phyloP scores from a whole-genome alignment of 1,140 invertebrate species.

The Drosophila carrolli region DNA sequence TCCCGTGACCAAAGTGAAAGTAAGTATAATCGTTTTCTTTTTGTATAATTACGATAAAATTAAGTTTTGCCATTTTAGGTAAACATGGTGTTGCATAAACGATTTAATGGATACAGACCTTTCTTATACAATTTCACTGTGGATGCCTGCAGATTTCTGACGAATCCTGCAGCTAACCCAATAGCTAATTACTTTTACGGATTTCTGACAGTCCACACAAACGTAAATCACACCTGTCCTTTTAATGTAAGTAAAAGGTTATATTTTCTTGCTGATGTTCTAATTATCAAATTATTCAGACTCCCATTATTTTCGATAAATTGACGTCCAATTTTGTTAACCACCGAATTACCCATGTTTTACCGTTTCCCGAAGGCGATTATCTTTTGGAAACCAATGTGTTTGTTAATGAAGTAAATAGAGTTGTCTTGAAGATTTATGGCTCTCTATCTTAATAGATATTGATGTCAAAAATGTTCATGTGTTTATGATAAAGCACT shows the following conservation, averaged over 20 bases:
- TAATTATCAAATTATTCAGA: background rate
- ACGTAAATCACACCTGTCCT: constrained; percentile 19
- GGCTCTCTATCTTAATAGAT: constrained; percentile 4
- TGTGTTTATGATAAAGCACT: no score
- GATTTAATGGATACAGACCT: constrained; percentile 16
- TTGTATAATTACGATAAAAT: background rate
- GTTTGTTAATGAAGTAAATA: background rate
- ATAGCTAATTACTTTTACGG: constrained; percentile 1
- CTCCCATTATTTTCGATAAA: constrained; percentile 1
- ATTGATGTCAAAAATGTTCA: no score
- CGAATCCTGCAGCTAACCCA: background rate
- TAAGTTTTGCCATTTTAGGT: background rate
- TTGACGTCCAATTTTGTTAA: background rate
- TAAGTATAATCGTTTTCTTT: background rate
- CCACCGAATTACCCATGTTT: background rate
- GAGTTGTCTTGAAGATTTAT: background rate
- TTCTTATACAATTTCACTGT: constrained; percentile 20
- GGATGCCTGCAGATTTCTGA: constrained; percentile 11
- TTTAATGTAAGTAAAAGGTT: constrained; percentile 1
- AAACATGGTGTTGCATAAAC: background rate
- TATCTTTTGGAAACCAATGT: constrained; percentile 7
- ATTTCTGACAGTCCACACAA: background rate
- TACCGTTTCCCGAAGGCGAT: constrained; percentile 17
- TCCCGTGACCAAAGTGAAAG: constrained; percentile 3
- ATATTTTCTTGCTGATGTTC: background rate